Evolutionary conservation across 2,888 invertebrate species (phyloP).

Genomic region (Empis stercorea): DNA sequence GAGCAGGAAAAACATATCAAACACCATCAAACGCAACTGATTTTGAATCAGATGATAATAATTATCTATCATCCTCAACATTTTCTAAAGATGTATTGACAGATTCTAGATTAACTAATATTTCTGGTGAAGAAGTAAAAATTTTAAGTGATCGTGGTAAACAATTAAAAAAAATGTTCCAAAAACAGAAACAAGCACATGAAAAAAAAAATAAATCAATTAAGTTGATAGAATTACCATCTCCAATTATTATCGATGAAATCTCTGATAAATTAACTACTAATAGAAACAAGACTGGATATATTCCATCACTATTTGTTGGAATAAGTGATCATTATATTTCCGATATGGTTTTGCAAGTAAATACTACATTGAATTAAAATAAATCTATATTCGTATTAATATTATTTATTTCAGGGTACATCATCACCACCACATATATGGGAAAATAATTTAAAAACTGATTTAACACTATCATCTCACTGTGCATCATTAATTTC

Average conservation of each 20-base stretch:
- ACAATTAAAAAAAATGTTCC: constrained; percentile 9
- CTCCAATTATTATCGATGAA: constrained; percentile 37
- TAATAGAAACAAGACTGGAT: constrained; percentile 34
- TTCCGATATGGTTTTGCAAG: constrained; percentile 66
- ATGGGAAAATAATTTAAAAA: constrained; percentile 45
- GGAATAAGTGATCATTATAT: constrained; percentile 53
- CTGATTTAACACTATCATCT: constrained; percentile 40
- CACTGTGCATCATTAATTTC: constrained; percentile 48
- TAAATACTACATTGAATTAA: too few species aligned
- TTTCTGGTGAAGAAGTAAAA: neutral
- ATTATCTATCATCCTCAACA: constrained; percentile 21
- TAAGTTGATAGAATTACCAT: constrained; percentile 26
- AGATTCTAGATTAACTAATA: constrained; percentile 2
- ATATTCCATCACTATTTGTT: constrained; percentile 47
- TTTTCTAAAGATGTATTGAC: constrained; percentile 10
- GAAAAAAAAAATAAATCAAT: constrained; percentile 19
- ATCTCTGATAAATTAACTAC: constrained; percentile 25
- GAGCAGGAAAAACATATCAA: constrained; percentile 48
- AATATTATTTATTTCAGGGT: constrained; percentile 34
- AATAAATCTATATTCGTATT: neutral
- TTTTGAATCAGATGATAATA: constrained; percentile 43
- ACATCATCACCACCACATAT: constrained; percentile 41
- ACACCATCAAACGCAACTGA: constrained; percentile 71
- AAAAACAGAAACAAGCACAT: constrained; percentile 11
- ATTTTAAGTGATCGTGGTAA: constrained; percentile 1